These are phyloP conservation scores for Proterorhinus semilunaris DNA, from an alignment of 2,113 vertebrate species.

Conservation along the genomic window DNA sequence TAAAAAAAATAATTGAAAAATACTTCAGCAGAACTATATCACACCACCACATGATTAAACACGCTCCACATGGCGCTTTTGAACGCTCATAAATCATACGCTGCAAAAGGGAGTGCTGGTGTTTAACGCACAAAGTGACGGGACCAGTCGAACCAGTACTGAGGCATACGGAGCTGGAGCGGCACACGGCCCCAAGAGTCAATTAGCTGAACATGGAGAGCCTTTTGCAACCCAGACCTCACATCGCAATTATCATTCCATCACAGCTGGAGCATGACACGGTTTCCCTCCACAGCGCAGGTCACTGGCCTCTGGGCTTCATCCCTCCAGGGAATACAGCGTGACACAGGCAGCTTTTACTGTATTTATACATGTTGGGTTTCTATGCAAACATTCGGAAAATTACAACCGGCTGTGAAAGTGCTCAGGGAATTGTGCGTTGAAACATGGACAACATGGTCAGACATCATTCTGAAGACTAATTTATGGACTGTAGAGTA, in stretches of 20 bases:
- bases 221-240: conserved; percentile 9
- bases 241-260: conserved; percentile 34
- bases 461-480: neutral
- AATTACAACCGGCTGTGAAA: conserved; percentile 11
- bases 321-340: conserved; percentile 3
- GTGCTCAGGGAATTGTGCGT: neutral
- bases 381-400: conserved; percentile 24
- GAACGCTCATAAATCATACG: neutral
- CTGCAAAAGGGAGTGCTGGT: conserved; percentile 32
- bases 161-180: neutral
- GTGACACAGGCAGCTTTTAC: conserved; percentile 19
- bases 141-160: conserved; percentile 51
- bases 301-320: neutral
- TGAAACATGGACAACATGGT: neutral
- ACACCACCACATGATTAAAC: neutral
- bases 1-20: too few species aligned
- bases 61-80: conserved; percentile 4
- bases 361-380: neutral
- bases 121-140: conserved; percentile 38
- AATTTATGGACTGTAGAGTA: neutral
- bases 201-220: conserved; percentile 17
- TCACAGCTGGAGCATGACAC: conserved; percentile 19
- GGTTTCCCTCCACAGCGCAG: neutral
- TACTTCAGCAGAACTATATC: neutral
- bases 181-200: neutral